Conservation (phyloP, 2,888 invertebrate species). For the Criorhina ranunculi region DNA sequence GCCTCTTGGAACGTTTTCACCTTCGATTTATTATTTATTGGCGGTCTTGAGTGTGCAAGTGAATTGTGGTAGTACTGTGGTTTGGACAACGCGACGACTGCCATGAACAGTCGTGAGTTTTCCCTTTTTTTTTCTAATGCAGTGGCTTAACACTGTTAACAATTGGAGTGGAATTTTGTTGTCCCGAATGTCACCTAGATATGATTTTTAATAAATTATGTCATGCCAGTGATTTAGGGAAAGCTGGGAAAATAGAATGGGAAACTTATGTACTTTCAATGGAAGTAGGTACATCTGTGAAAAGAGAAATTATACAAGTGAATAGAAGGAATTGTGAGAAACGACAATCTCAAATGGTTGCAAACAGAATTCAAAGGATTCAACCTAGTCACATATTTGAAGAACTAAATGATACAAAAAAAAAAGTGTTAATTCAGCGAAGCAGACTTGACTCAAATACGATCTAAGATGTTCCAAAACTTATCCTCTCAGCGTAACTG, state of each 20-base stretch:
- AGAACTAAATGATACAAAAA: too few species aligned
- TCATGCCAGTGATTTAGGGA: slow-evolving; percentile 23
- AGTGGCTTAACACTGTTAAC: slow-evolving; percentile 39
- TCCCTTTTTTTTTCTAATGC: slow-evolving; percentile 52
- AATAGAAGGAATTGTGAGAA: not conserved
- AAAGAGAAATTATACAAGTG: not conserved
- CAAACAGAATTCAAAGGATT: too few species aligned
- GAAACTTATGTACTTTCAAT: slow-evolving; percentile 18
- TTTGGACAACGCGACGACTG: slow-evolving; percentile 34
- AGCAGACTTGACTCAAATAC: too few species aligned
- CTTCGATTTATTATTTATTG: slow-evolving; percentile 70
- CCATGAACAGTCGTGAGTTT: slow-evolving; percentile 52
- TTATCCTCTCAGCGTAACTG: too few species aligned
- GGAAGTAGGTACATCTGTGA: slow-evolving; percentile 1
- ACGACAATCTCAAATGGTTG: too few species aligned
- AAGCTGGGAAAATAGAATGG: slow-evolving; percentile 30
- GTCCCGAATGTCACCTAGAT: slow-evolving; percentile 30
- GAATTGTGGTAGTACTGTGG: slow-evolving; percentile 45
- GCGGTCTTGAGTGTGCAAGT: slow-evolving; percentile 46
- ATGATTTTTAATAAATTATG: slow-evolving; percentile 52
- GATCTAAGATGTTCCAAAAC: too few species aligned
- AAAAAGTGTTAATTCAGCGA: too few species aligned
- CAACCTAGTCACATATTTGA: too few species aligned
- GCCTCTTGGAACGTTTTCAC: slow-evolving; percentile 71
- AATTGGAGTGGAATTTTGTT: slow-evolving; percentile 42